Base-by-base conservation (phyloP, 2,797 vertebrate genomes). In the Pterois miles region DNA sequence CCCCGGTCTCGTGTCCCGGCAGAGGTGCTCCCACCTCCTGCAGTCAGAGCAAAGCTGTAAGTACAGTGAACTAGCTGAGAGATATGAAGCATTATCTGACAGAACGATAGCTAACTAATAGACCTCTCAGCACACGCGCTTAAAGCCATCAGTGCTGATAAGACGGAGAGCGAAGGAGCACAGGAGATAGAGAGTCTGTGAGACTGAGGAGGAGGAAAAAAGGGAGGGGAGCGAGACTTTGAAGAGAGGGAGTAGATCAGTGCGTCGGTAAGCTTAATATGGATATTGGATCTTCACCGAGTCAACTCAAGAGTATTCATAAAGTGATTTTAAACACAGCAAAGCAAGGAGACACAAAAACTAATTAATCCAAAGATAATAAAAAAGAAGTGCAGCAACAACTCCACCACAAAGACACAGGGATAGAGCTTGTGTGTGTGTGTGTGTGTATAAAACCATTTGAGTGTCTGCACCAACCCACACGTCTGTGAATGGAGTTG, bases 21-120 rank as follows among this genome's bases (percentile, higher is more conserved):
- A 29, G 65, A 65, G 20, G 67, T 33, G 57, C 59, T 74, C 52
- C 52, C 66, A 84, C 78, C 82, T 86, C 64, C 56, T 59, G 71
- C 74, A 73, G 69, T 46, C 71, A 71, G 71, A 71, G 81, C 65
- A 48, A 80, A 74, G 78, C 75, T 80, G 63, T 76, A 80, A 83
- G 85, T 83, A 87, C 80, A 88, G 74, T 67, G 74, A 84, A 81
- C 69, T 62, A 75, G 78, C 80, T 48, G 76, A 74, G 83, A 60
- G 83, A 89, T 90, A 82, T 83, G 83, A 86, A 76, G 85, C 75
- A 75, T 81, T 91, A 93, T 88, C 88, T 83, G 86, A 90, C 84
- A 80, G 81, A 85, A 70, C 31, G 69, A 88, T 83, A 86, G 88
- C 90, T 85, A 92, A 89, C 91, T 90, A 92, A 91, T 81, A 92